Conservation (phyloP, 2,113 vertebrate species). For the Rhinolophus ferrumequinum region DNA sequence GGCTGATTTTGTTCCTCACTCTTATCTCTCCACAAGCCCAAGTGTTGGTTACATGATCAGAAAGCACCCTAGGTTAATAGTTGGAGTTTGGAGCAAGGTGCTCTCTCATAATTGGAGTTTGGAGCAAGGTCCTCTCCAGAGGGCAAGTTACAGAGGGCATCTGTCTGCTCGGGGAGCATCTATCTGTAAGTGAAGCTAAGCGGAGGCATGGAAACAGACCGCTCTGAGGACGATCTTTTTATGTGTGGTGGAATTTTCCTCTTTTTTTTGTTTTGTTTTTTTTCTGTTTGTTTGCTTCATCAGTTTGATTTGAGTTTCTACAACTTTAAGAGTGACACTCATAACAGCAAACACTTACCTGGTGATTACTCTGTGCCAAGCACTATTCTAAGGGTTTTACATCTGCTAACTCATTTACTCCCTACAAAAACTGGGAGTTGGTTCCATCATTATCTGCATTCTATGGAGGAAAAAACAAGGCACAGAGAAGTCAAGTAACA, state of each 20-base stretch:
- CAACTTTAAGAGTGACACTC: background rate
- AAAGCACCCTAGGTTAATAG: background rate
- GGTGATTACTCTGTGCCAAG: background rate
- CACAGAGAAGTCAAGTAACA: background rate
- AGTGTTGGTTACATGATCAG: background rate
- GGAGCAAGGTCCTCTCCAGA: background rate
- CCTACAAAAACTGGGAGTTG: background rate
- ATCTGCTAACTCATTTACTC: background rate
- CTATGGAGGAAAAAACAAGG: background rate
- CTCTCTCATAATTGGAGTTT: background rate
- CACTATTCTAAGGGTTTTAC: background rate
- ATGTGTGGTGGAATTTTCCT: background rate
- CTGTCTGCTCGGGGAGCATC: background rate
- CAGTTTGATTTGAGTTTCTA: conserved; percentile 11
- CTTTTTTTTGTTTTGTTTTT: background rate
- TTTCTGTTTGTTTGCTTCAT: background rate
- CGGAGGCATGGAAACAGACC: background rate
- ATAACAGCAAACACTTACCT: background rate
- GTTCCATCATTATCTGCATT: background rate
- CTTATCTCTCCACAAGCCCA: background rate
- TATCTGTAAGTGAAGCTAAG: background rate
- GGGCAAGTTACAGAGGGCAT: background rate
- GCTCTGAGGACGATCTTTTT: background rate
- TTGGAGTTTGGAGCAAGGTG: background rate
- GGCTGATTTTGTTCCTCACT: background rate